These are phyloP conservation scores for Rhinopomastus cyanomelas DNA, from an alignment of 2,113 vertebrate species.

Conservation along the genomic window DNA sequence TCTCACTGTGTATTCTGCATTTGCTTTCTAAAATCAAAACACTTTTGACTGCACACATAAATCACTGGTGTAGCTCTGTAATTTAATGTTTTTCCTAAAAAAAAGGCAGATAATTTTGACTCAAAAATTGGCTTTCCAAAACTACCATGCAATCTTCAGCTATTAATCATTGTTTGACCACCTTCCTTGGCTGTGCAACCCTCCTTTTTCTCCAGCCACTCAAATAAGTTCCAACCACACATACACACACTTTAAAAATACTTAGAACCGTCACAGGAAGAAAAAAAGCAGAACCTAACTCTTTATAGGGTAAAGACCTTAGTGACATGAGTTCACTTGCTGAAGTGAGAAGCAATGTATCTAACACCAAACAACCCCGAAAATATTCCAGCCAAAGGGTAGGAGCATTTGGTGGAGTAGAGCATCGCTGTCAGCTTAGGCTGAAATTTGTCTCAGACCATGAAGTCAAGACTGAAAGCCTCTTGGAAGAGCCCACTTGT, in stretches of 20 bases:
- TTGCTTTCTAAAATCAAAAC: constrained; percentile 18
- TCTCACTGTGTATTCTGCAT: not conserved
- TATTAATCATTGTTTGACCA: not conserved
- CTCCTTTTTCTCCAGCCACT: not conserved
- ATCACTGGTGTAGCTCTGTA: not conserved
- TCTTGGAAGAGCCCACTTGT: not conserved
- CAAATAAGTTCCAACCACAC: not conserved
- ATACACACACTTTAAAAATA: not conserved
- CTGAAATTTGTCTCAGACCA: not conserved
- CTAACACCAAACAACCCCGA: not conserved
- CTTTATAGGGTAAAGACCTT: not conserved
- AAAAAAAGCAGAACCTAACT: not conserved
- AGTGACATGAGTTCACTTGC: not conserved
- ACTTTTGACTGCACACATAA: constrained; percentile 10
- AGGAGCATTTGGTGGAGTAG: not conserved
- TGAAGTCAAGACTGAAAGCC: not conserved
- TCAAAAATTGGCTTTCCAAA: not conserved
- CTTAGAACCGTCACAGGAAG: not conserved
- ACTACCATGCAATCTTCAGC: not conserved
- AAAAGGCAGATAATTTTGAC: not conserved
- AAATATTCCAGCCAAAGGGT: not conserved
- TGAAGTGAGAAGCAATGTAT: not conserved
- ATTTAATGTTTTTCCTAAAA: not conserved
- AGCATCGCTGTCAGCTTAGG: not conserved
- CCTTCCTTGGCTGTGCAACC: not conserved